Evolutionary conservation across 2,113 vertebrate genomes (phyloP), one percentile per base, ranked within the genome.

Genomic region (Dipodomys merriami): DNA sequence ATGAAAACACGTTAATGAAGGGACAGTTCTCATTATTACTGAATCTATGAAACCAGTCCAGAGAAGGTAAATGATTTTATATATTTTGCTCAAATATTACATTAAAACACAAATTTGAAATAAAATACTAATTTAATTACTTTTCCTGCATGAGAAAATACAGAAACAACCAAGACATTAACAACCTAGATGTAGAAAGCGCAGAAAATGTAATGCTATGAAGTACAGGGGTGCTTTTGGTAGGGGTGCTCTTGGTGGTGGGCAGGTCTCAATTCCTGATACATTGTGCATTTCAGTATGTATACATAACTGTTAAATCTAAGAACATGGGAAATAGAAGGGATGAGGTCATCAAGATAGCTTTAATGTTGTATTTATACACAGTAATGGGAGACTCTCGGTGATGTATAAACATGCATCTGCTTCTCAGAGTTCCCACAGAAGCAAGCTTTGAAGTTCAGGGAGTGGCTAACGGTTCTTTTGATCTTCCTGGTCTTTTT

Each of bases 401-500:
- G 83, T 76, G 53, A 44, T 57, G 69, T 77, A 73, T 39, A 91
- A 94, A 78, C 68, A 80, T 29, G 35, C 83, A 77, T 93, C 80
- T 78, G 83, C 92, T 94, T 73, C 90, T 81, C 53, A 1, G 29
- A 60, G 49, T 93, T 95, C 93, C 92, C 92, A 84, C 2, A 78
- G 49, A 76, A 96, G 81, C 91, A 94, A 74, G 19, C 96, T 96
- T 97, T 97, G 96, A 97, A 97, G 92, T 97, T 94, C 80, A 35
- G 94, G 94, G 95, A 96, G 86, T 91, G 83, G 83, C 85, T 95
- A 69, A 86, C 82, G 94, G 91, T 73, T 89, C 92, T 90, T 97
- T 97, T 97, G 96, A 97, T 97, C 95, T 92, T 90, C 93, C 80
- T 33, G 80, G 94, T 73, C 78, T 86, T 95, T 96, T 91, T 93